These are phyloP conservation scores for Euproctis similis DNA, from an alignment of 2,888 invertebrate genomes.

Conservation along the genomic window DNA sequence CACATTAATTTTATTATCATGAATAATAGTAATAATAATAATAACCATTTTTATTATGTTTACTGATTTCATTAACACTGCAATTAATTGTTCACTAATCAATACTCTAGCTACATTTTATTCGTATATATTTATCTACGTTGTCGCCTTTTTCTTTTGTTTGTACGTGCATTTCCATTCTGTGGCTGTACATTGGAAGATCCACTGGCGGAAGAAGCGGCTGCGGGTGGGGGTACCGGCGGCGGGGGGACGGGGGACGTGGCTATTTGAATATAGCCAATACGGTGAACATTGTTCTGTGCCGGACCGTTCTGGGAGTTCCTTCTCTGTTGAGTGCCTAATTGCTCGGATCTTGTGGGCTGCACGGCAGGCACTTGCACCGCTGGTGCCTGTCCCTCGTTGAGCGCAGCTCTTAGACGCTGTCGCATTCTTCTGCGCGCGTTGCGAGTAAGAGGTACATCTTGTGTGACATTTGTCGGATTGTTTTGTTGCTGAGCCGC, in stretches of 20 bases:
- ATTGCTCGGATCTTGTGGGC: constrained; percentile 11
- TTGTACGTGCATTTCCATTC: constrained; percentile 35
- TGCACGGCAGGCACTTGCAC: constrained; percentile 11
- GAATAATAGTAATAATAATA: constrained; percentile 23
- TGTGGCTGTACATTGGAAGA: constrained; percentile 28
- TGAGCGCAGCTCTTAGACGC: constrained; percentile 44
- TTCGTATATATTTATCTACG: constrained; percentile 44
- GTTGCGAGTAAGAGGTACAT: constrained; percentile 38
- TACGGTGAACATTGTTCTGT: constrained; percentile 6
- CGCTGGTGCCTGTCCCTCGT: constrained; percentile 25
- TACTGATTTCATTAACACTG: too few species aligned
- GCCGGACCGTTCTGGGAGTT: constrained; percentile 21
- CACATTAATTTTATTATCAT: constrained; percentile 27
- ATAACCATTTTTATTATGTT: constrained; percentile 27
- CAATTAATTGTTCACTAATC: too few species aligned
- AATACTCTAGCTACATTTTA: constrained; percentile 15
- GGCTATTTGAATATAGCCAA: constrained; percentile 4
- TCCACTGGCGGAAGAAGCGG: constrained; percentile 18
- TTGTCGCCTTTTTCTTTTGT: constrained; percentile 57
- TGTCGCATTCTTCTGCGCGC: constrained; percentile 56
- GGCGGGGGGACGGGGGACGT: constrained; percentile 16
- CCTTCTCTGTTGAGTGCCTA: constrained; percentile 12
- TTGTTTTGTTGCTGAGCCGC: constrained; percentile 12
- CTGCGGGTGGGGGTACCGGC: constrained; percentile 8
- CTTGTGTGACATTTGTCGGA: constrained; percentile 11